phyloP scores from a whole-genome alignment of 2,888 invertebrate genomes.

The Lepeophtheirus nordmannii region DNA sequence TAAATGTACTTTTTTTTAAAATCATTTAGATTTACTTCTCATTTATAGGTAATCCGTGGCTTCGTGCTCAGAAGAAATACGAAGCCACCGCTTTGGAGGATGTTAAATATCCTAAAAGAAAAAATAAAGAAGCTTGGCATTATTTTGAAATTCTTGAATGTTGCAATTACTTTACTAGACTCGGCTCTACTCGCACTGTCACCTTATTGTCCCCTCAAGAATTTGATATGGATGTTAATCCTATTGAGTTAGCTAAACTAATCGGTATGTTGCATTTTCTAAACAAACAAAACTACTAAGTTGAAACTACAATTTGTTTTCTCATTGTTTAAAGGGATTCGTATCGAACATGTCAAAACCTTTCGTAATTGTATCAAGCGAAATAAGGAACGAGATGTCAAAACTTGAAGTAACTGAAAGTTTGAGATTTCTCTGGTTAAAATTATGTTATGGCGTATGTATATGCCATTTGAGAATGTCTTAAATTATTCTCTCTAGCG shows the following conservation, averaged over 20 bases:
- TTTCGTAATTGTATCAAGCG: background rate
- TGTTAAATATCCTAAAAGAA: constrained; percentile 12
- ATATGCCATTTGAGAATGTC: too few relatives aligned
- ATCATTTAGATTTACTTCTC: too few relatives aligned
- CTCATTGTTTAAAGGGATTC: background rate
- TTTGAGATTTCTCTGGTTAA: too few relatives aligned
- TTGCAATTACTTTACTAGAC: constrained; percentile 13
- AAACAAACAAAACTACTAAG: background rate
- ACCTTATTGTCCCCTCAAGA: background rate
- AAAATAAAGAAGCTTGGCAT: constrained; percentile 13
- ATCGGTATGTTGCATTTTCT: background rate
- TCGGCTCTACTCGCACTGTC: background rate
- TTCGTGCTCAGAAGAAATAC: constrained; percentile 1
- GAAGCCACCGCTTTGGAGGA: constrained; percentile 1
- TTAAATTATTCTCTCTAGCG: too few relatives aligned
- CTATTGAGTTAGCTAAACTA: background rate
- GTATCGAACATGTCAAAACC: background rate
- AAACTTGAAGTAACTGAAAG: background rate
- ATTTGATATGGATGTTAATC: background rate
- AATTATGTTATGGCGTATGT: too few relatives aligned
- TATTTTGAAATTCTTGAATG: constrained; percentile 17
- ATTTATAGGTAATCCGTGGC: constrained; percentile 20
- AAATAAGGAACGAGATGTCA: background rate
- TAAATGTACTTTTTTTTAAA: background rate
- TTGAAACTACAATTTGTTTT: too few relatives aligned